Conservation (phyloP, 1,140 invertebrate genomes). For the Bombus confusus region DNA sequence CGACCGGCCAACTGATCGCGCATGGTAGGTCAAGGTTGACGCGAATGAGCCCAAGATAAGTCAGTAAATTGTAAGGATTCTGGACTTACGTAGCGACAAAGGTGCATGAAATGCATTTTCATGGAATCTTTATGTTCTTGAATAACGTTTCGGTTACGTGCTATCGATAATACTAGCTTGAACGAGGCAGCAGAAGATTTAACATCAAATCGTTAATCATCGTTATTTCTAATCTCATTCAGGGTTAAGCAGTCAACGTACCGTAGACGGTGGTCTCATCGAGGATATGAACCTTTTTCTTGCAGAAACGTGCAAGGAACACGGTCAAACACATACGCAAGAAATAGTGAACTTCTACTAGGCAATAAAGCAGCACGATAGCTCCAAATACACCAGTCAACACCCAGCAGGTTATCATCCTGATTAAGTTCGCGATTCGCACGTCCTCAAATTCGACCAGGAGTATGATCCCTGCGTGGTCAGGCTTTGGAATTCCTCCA, state of each 20-base stretch:
- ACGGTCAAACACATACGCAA: conserved; percentile 85
- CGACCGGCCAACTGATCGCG: conserved; percentile 47
- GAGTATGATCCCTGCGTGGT: conserved; percentile 1
- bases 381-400: conserved; percentile 79
- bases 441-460: not conserved
- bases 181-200: not conserved
- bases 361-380: conserved; percentile 83
- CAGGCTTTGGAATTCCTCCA: conserved; percentile 61
- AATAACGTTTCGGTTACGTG: not conserved
- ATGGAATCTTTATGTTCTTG: conserved; percentile 17
- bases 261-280: conserved; percentile 86
- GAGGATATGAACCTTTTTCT: conserved; percentile 85
- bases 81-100: conserved; percentile 38
- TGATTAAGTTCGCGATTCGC: not conserved
- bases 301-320: conserved; percentile 84
- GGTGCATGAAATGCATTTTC: conserved; percentile 22
- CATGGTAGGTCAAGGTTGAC: conserved; percentile 70
- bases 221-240: not conserved
- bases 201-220: not conserved
- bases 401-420: conserved; percentile 80
- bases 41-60: conserved; percentile 56
- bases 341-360: conserved; percentile 88
- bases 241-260: conserved; percentile 68
- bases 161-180: not conserved
- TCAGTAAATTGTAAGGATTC: conserved; percentile 70